Evolutionary conservation across 1,140 invertebrate genomes (phyloP).

Genomic region (Lasioglossum baleicum): DNA sequence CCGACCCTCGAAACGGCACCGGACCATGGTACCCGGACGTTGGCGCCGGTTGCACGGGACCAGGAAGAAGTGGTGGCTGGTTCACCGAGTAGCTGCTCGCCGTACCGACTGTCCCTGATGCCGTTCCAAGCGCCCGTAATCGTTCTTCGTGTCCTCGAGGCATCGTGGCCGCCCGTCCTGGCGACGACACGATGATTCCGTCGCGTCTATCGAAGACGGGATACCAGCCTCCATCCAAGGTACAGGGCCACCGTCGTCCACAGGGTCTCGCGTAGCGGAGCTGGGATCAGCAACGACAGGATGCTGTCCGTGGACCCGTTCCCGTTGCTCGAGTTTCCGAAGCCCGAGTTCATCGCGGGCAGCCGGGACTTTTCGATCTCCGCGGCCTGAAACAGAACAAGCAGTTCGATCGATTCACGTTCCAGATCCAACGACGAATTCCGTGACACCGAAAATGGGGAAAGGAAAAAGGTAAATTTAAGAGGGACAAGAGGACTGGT

Average conservation of each 20-base stretch:
- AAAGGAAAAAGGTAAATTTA: no score
- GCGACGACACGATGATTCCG: slow-evolving; percentile 19
- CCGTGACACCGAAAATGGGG: no score
- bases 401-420: no score
- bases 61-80: slow-evolving; percentile 14
- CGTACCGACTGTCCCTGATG: not conserved
- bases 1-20: slow-evolving; percentile 16
- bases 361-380: slow-evolving; percentile 75
- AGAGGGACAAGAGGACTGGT: no score
- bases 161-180: slow-evolving; percentile 14
- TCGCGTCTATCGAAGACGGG: slow-evolving; percentile 76
- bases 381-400: slow-evolving; percentile 70
- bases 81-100: not conserved
- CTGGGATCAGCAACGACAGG: slow-evolving; percentile 74
- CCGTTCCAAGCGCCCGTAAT: slow-evolving; percentile 19
- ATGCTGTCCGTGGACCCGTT: slow-evolving; percentile 71
- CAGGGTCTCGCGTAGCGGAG: slow-evolving; percentile 76
- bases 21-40: not conserved
- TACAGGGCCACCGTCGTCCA: slow-evolving; percentile 79
- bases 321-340: slow-evolving; percentile 57
- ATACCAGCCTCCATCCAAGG: slow-evolving; percentile 78
- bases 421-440: no score
- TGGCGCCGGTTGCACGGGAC: not conserved
- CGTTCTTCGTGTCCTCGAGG: slow-evolving; percentile 1
- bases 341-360: slow-evolving; percentile 68